Evolutionary conservation across 2,888 invertebrate genomes (phyloP).

Genomic region (Erebia epiphron): DNA sequence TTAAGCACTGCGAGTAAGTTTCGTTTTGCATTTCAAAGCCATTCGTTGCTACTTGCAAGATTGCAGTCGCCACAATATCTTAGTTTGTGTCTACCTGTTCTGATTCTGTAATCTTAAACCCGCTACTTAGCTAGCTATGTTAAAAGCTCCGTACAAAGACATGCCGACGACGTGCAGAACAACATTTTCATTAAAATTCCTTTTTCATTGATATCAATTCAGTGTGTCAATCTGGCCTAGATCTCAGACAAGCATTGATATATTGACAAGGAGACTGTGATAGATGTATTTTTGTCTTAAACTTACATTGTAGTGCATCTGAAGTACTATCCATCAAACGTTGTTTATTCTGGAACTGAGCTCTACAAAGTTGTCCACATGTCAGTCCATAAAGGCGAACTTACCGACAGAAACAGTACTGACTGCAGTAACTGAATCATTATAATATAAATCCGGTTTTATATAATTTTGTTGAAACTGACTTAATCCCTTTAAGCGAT

Average conservation of each 20-base stretch:
- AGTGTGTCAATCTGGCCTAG: slow-evolving; percentile 35
- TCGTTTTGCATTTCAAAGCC: background rate
- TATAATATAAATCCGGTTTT: background rate
- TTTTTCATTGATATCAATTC: slow-evolving; percentile 33
- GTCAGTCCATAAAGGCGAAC: background rate
- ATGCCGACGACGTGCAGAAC: background rate
- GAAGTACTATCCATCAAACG: slow-evolving; percentile 24
- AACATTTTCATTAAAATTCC: slow-evolving; percentile 13
- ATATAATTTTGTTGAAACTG: background rate
- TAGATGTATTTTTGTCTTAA: slow-evolving; percentile 35
- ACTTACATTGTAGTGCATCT: slow-evolving; percentile 17
- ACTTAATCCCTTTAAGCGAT: background rate
- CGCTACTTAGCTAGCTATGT: too few species aligned
- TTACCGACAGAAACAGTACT: background rate
- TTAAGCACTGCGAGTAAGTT: background rate
- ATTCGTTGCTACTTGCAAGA: too few species aligned
- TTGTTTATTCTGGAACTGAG: slow-evolving; percentile 20
- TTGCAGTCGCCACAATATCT: background rate
- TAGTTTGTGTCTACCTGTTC: background rate
- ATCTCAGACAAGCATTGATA: slow-evolving; percentile 31
- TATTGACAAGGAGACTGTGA: slow-evolving; percentile 38
- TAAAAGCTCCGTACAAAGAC: slow-evolving; percentile 13
- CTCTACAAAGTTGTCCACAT: slow-evolving; percentile 19
- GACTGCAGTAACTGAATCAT: background rate
- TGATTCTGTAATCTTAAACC: slow-evolving; percentile 1